phyloP scores from a whole-genome alignment of 2,888 invertebrate genomes.

The Rotaria magnacalcarata region DNA sequence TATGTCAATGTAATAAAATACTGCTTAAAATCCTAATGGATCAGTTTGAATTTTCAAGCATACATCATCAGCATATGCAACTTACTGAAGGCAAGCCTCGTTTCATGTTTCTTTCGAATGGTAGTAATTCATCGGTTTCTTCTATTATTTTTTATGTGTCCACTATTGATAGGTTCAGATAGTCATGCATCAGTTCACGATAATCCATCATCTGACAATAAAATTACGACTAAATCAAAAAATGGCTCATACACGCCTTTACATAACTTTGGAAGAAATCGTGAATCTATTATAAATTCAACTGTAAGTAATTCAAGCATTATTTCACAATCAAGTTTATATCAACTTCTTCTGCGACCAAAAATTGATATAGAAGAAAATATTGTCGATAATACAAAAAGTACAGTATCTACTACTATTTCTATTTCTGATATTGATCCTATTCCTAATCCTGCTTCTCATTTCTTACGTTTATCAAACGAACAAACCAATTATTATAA shows the following conservation, averaged over 20 bases:
- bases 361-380: not conserved
- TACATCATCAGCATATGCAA: no score
- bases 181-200: not conserved
- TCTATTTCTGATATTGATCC: no score
- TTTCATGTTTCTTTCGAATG: no score
- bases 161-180: no score
- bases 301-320: not conserved
- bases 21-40: no score
- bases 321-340: not conserved
- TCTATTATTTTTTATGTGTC: not conserved
- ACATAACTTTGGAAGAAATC: not conserved
- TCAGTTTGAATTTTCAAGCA: no score
- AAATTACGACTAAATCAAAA: not conserved
- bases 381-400: not conserved
- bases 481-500: not conserved
- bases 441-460: no score
- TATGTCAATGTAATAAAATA: no score
- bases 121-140: not conserved
- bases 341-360: not conserved
- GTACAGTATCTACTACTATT: not conserved
- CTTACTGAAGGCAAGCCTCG: no score
- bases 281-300: not conserved
- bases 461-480: not conserved
- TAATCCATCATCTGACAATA: not conserved
- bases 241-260: not conserved